Percentiles rank a stretch among this genome's conserved stretches.
phyloP scores from a whole-genome alignment of 2,888 invertebrate species.

The Meiosimyza platycephala region DNA sequence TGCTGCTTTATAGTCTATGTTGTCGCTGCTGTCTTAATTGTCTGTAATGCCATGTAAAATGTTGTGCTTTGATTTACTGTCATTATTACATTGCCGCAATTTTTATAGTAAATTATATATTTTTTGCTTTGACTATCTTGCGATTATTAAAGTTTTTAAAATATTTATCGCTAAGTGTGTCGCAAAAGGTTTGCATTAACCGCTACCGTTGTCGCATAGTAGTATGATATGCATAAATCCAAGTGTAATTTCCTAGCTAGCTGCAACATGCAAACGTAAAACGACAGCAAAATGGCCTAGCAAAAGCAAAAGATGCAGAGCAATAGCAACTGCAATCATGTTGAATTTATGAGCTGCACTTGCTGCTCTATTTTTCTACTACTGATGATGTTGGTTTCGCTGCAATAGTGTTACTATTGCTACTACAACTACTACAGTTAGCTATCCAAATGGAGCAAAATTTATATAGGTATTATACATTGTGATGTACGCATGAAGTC shows the following conservation, averaged over 20 bases:
- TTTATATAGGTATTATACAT: background rate
- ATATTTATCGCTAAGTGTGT: no score
- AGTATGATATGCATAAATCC: slow-evolving; percentile 16
- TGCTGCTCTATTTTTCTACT: background rate
- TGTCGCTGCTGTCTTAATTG: no score
- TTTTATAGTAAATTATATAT: no score
- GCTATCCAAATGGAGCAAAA: slow-evolving; percentile 10
- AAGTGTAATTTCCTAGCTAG: background rate
- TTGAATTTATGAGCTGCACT: slow-evolving; percentile 16
- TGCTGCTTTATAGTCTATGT: no score
- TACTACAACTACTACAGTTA: background rate
- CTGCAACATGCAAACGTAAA: background rate
- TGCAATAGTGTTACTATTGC: background rate
- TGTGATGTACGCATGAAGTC: no score
- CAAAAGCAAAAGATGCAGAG: background rate
- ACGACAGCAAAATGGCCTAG: no score
- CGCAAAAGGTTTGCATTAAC: slow-evolving; percentile 8
- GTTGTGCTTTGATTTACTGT: no score
- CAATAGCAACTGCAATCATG: background rate
- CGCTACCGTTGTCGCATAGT: slow-evolving; percentile 11
- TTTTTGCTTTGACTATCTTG: no score
- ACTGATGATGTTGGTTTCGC: background rate
- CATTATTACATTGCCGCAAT: no score
- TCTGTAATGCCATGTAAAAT: no score
- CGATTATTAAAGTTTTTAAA: no score